Conservation (phyloP, 2,797 vertebrate species). For the Odontamblyopus rebecca region DNA sequence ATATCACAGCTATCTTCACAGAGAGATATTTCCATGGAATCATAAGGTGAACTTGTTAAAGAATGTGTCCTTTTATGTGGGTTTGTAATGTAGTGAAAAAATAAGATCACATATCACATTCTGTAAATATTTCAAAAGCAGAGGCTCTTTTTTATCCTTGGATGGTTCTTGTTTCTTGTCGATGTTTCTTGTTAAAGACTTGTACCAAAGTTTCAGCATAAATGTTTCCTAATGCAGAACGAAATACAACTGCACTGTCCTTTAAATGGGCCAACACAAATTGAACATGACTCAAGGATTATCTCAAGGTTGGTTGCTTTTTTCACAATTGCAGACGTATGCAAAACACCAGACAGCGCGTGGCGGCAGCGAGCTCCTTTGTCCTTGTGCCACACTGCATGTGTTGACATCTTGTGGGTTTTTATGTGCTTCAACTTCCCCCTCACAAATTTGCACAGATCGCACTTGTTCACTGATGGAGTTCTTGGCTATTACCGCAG, state of each 20-base stretch:
- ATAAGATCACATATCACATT: not conserved
- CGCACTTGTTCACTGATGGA: conserved; percentile 7
- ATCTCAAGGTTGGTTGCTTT: conserved; percentile 9
- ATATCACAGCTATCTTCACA: too few relatives aligned
- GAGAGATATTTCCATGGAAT: too few relatives aligned
- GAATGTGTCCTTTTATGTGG: not conserved
- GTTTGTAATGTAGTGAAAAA: not conserved
- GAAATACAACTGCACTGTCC: conserved; percentile 8
- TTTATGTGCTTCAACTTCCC: not conserved
- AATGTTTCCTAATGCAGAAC: conserved; percentile 10
- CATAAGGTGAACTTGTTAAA: too few relatives aligned
- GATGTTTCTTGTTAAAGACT: not conserved
- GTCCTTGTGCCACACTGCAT: not conserved
- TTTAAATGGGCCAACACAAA: conserved; percentile 2
- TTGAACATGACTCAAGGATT: conserved; percentile 18
- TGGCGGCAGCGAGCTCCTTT: not conserved
- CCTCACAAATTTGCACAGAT: conserved; percentile 3
- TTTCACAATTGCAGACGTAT: conserved; percentile 4
- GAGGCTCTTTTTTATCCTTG: not conserved
- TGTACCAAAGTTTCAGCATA: not conserved
- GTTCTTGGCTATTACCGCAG: conserved; percentile 7
- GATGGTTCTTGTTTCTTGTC: not conserved
- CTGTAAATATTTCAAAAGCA: not conserved
- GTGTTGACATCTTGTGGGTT: not conserved
- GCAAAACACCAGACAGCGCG: not conserved